These are phyloP conservation scores for Percopsis transmontana DNA, from an alignment of 2,113 vertebrate species.

Conservation along the genomic window DNA sequence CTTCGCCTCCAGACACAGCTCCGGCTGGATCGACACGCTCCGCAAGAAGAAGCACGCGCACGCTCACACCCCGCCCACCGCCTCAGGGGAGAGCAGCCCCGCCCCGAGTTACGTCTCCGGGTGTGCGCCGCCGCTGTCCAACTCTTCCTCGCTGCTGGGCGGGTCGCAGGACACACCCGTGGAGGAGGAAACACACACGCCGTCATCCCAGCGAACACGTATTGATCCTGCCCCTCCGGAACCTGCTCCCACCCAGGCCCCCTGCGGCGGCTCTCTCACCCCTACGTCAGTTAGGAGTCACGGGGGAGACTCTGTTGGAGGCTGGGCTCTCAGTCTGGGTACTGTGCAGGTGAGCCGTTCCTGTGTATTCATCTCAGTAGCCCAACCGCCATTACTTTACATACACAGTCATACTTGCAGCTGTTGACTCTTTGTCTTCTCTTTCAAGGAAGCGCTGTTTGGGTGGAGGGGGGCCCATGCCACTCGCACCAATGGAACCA, in stretches of 20 bases:
- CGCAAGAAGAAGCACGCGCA: constrained; percentile 83
- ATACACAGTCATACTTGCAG: too few relatives aligned
- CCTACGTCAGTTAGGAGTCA: constrained; percentile 27
- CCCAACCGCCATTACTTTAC: too few relatives aligned
- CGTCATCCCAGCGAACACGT: constrained; percentile 20
- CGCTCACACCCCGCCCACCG: constrained; percentile 42
- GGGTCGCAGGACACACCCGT: constrained; percentile 62
- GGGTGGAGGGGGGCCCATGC: constrained; percentile 52
- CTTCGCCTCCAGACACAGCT: constrained; percentile 83
- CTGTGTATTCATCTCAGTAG: neutral
- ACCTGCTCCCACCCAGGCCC: constrained; percentile 25
- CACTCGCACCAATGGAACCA: constrained; percentile 43
- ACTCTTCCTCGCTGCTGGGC: constrained; percentile 68
- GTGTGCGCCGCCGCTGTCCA: constrained; percentile 62
- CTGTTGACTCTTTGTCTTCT: neutral
- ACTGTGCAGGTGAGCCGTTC: constrained; percentile 69
- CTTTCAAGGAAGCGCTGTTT: constrained; percentile 69
- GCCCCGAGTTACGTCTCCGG: constrained; percentile 56
- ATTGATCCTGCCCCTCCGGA: constrained; percentile 20
- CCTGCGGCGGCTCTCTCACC: constrained; percentile 8
- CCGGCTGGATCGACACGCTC: constrained; percentile 90
- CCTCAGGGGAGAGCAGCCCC: constrained; percentile 66
- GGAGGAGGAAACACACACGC: constrained; percentile 48
- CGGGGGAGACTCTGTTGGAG: constrained; percentile 58
- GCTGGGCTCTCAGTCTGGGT: constrained; percentile 62